A percentile compares a stretch with the other conserved stretches of the same genome.
Evolutionary conservation across 2,888 invertebrate species (phyloP).

Genomic region (Lasius fuliginosus): DNA sequence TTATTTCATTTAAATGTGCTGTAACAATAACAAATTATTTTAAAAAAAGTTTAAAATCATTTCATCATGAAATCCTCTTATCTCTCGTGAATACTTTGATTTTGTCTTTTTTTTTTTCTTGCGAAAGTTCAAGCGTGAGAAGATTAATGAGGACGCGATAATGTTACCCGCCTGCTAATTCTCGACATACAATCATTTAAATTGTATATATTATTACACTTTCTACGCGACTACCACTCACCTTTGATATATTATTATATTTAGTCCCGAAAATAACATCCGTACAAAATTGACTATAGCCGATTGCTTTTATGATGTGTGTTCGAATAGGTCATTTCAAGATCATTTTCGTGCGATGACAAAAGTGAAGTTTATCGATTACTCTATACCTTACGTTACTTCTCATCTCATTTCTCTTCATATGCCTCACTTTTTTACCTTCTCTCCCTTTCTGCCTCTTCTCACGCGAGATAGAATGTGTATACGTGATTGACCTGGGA

Average conservation of each 20-base stretch:
- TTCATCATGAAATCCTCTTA: background rate
- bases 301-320: constrained; percentile 84
- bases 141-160: constrained; percentile 42
- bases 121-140: constrained; percentile 26
- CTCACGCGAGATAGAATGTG: constrained; percentile 76
- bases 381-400: constrained; percentile 37
- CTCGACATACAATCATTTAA: constrained; percentile 65
- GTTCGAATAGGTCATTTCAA: constrained; percentile 69
- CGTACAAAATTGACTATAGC: constrained; percentile 85
- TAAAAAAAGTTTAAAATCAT: background rate
- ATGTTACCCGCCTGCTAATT: constrained; percentile 57
- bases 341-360: constrained; percentile 65
- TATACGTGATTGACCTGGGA: constrained; percentile 79
- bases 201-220: constrained; percentile 68
- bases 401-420: constrained; percentile 33
- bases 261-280: constrained; percentile 83
- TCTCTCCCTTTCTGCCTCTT: constrained; percentile 15
- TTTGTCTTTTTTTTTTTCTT: constrained; percentile 2
- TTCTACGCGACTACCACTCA: constrained; percentile 71
- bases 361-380: constrained; percentile 63
- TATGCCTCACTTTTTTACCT: constrained; percentile 40
- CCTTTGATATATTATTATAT: constrained; percentile 72
- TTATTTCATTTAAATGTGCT: background rate
- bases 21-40: constrained; percentile 10
- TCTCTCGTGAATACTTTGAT: constrained; percentile 22